Evolutionary conservation across 2,113 vertebrate genomes (phyloP), one percentile per base, ranked within the genome.

Genomic region (Aepyceros melampus): DNA sequence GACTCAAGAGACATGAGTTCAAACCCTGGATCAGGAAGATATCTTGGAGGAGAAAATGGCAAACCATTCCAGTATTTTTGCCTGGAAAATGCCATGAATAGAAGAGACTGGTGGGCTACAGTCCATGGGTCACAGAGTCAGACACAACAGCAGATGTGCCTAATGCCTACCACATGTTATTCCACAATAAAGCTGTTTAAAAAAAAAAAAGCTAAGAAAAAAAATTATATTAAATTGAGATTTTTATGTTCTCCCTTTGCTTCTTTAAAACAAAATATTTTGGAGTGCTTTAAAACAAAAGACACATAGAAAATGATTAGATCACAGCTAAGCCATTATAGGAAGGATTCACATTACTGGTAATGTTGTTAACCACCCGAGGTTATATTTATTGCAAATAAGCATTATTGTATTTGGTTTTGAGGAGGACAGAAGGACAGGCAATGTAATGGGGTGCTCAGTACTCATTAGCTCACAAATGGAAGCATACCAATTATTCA

Each of bases 391-490:
- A 51, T 79, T 36, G n/a, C 79, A 96, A 87, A 49, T 45, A 85
- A 95, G 36, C 27, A 36, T 23, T 78, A n/a, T 23, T 78, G 31
- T 36, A 23, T 84, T 91, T 95, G 93, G 49, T 91, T 84, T 85
- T 85, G 62, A 96, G 25, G 13, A 91, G 64, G 62, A 83, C 25
- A 36, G 45, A 19, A 84, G 78, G 31, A 21, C 62, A 78, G 53
- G 40, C 53, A 95, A 84, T 55, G 29, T n/a, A 62, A 93, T 19
- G 36, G 47, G 56, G 27, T 87, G 31, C 33, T 53, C 36, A 36
- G 47, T 51, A 74, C 87, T 96, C 92, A 84, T 91, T 90, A 71
- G 84, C 74, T 79, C 45, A 62, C 90, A 93, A 96, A 85, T 33
- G 43, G 56, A 91, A 85, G 67, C 76, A 62, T 49, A 31, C 64